Conservation (phyloP, 2,888 invertebrate species). For the Aplocera efformata region DNA sequence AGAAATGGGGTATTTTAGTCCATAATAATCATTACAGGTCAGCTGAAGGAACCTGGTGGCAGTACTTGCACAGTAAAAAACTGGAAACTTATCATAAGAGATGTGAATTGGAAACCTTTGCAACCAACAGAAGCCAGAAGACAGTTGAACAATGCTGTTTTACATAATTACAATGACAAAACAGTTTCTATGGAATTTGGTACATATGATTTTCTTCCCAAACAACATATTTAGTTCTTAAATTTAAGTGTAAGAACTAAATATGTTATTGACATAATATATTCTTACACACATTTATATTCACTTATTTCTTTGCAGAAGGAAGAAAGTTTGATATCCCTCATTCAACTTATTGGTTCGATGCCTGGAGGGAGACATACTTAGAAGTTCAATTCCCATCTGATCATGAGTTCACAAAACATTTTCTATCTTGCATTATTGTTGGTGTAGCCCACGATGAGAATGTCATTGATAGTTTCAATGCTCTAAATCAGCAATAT, state of each 20-base stretch:
- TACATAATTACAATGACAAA: constrained; percentile 77
- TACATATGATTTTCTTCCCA: constrained; percentile 25
- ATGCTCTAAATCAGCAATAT: constrained; percentile 88
- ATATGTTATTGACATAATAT: no score
- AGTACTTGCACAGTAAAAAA: constrained; percentile 86
- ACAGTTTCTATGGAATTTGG: constrained; percentile 80
- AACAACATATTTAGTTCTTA: no score
- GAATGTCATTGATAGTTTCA: constrained; percentile 90
- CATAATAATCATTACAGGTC: constrained; percentile 75
- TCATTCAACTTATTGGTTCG: constrained; percentile 94
- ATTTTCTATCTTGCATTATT: constrained; percentile 91
- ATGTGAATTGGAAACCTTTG: constrained; percentile 90
- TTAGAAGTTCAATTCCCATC: constrained; percentile 92
- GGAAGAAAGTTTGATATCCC: constrained; percentile 85
- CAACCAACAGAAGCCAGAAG: constrained; percentile 91
- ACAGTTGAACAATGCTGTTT: constrained; percentile 91
- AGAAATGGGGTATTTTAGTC: constrained; percentile 1
- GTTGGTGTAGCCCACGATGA: constrained; percentile 86
- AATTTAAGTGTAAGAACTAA: no score
- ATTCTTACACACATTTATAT: no score
- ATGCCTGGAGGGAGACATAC: constrained; percentile 96
- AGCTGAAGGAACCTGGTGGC: constrained; percentile 91
- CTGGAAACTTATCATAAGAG: constrained; percentile 88
- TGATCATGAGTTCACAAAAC: constrained; percentile 98
- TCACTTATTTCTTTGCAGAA: constrained; percentile 50